Evolutionary conservation across 1,140 invertebrate genomes (phyloP), one percentile per base, ranked within the genome.

Genomic region (Papilio dardanus): DNA sequence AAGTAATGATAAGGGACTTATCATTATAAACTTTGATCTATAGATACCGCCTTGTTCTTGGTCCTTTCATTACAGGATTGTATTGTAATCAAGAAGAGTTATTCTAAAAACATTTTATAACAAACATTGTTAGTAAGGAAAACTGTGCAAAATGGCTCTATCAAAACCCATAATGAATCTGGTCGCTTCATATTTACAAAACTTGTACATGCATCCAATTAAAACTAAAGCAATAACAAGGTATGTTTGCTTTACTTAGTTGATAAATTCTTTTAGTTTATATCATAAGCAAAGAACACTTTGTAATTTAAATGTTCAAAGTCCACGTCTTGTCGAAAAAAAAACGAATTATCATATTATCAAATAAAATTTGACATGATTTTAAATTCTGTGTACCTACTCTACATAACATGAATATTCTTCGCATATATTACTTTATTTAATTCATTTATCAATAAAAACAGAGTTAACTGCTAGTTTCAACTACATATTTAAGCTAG

Each of bases 201-300:
- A 96, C 84, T 92, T 97, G 50, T 96, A 96, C 81, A 94, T 94
- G 71, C 94, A 95, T 91, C 96, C 96, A 2, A 91, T 97, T 24
- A 95, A 94, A 88, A 97, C 96, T 3, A 96, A 96, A 92, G 95
- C 96, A 30, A 89, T 96, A 69, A 96, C 95, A 37, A 96, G 96
- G 96, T 96, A 94, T 94, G 86, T 58, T 73, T 76, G 46, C 46
- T 62, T 62, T 14, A 62, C 28, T 0, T 62, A 28, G 28, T 62
- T 62, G 19, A 46, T 50, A 50, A 74, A 68, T 14, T 19, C 19
- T 75, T 12, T n/a, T 19, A 50, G 12, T 40, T 54, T 54, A 40
- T 19, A 74, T 71, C 16, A 69, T 65, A 69, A 42, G 67, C n/a
- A 65, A 65, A 19, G 33, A 58, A 8, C 54, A 19, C 67, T 4